Base-by-base conservation (phyloP, 2,797 vertebrate species). In the Enteromius unitaeniatus region DNA sequence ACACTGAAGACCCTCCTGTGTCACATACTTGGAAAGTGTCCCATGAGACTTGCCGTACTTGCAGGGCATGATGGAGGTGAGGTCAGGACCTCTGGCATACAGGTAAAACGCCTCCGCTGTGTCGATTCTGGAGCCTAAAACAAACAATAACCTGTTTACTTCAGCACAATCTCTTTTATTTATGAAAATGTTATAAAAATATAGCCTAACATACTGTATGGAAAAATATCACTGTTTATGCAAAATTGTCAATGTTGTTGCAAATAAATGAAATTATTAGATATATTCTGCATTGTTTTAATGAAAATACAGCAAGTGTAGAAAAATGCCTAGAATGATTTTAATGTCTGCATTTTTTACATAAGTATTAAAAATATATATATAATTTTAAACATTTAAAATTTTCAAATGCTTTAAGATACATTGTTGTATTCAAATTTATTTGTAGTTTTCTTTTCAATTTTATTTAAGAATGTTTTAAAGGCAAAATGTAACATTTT, bases 1-100 rank as follows among this genome's bases (percentile, higher is more conserved):
- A 92, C 95, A 97, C 23, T 92, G 96, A 23, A 99, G 92, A 85
- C 95, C 95, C 62, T 99, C 97, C 89, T 95, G 96, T 67, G 91
- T 95, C 88, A 98, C 93, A 19, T 98, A 98, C 89, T 96, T 99
- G 60, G 96, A 98, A 79, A 95, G 95, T 80, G 95, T 93, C 67
- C 87, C 89, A 1, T 79, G 65, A n/a, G 94, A 92, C 90, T 96
- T 96, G 85, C 97, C 97, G 40, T 98, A 97, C 94, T 97, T 99
- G 91, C 98, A 99, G 13, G 97, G 97, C 97, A 99, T 99, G 88
- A 99, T 89, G 2, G 97, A 98, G 1, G 96, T 97, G 67, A 97
- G 95, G 91, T 99, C 97, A 9, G 98, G 98, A 13, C 98, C 98
- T 70, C 95, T 96, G 1, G 96, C 92, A 74, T 96, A 99, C 0